Evolutionary conservation across 1,140 invertebrate species (phyloP), one percentile per base, ranked within the genome.

Genomic region (Drosophila subpulchrella): DNA sequence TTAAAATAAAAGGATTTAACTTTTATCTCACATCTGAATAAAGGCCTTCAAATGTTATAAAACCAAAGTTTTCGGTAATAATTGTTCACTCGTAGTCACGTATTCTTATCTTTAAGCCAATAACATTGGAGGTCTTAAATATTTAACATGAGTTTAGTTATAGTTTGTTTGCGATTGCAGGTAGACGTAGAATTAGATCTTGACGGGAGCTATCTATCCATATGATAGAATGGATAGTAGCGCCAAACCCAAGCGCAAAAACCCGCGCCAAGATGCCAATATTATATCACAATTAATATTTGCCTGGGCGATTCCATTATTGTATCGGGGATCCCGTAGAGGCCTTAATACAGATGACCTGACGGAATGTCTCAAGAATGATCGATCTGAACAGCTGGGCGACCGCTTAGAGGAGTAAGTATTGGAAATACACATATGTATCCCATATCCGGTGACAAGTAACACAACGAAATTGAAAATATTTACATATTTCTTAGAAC

Each of bases 401-500:
- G 88, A 93, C 73, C 81, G 85, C 11, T 73, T 93, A 12, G 93
- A 93, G 62, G 68, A 85, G 93, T 93, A 77, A 80, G 81, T 91
- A 13, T 7, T 24, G 15, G 17, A 8, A 17, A 3, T 17, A 10
- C n/a, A 42, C 15, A 2, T 7, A 4, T 27, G 27, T 27, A 27
- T 27, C 27, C 4, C 15, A 17, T 12, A 24, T 17, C 12, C 12
- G 0, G 1, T 57, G 38, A 67, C 38, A 36, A 7, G 10, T n/a
- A 70, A 46, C 2, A 41, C 42, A 15, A 17, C 3, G 30, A 3
- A 4, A 51, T 1, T 3, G 5, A 12, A n/a, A 47, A 13, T 27
- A 13, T 12, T 7, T 13, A 48, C 2, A 47, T 27, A 5, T 24
- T 8, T n/a, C 13, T 39, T 5, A 13, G 11, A 17, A 30, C 10